Conservation (phyloP, 2,113 vertebrate species). For the Ciconia maguari region DNA sequence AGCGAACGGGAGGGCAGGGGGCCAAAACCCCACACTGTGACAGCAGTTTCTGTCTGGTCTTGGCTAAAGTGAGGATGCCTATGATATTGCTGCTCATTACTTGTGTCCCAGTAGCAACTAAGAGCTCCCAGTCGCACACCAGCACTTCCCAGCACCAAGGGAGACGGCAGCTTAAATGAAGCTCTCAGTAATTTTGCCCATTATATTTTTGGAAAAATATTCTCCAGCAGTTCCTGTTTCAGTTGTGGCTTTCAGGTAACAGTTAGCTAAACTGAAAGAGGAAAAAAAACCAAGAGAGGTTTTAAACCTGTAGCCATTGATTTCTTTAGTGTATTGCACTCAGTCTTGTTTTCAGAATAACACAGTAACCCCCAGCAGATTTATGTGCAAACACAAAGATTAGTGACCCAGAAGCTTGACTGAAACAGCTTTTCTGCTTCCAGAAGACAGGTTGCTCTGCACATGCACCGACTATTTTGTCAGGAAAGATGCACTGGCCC, state of each 20-base stretch:
- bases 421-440: conserved; percentile 41
- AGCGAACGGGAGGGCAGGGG: not conserved
- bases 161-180: not conserved
- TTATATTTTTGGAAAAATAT: not conserved
- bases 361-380: conserved; percentile 29
- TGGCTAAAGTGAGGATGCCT: not conserved
- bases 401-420: conserved; percentile 54
- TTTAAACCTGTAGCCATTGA: not conserved
- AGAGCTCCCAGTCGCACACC: not conserved
- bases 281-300: not conserved
- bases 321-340: not conserved
- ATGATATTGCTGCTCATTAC: not conserved
- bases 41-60: not conserved
- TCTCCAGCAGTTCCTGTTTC: not conserved
- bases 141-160: not conserved
- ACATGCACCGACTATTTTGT: not conserved
- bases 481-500: conserved; percentile 18
- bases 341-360: conserved; percentile 46
- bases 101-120: not conserved
- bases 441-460: conserved; percentile 40
- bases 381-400: conserved; percentile 38
- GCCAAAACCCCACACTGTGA: not conserved
- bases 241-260: not conserved
- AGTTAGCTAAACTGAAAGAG: not conserved
- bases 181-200: not conserved